Conservation (phyloP, 2,113 vertebrate genomes). For the Platysternon megacephalum region DNA sequence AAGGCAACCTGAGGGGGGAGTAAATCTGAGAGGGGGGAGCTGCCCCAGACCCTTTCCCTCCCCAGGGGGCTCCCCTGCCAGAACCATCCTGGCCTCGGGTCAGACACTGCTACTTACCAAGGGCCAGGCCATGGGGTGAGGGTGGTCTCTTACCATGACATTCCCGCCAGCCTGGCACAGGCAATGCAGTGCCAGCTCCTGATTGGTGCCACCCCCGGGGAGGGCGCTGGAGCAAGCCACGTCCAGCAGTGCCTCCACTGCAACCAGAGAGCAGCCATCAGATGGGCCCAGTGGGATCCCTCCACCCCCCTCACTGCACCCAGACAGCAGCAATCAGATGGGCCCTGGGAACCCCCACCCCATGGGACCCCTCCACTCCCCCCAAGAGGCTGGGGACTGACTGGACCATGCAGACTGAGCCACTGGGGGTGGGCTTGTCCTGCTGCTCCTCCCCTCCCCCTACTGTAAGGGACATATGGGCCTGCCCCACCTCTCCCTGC, state of each 20-base stretch:
- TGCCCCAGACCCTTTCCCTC: background rate
- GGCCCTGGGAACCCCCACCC: background rate
- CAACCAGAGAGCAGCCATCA: background rate
- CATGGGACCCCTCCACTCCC: background rate
- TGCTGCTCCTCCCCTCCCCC: background rate
- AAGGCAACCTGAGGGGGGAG: background rate
- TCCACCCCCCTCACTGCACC: slow-evolving; percentile 30
- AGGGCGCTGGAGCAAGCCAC: slow-evolving; percentile 82
- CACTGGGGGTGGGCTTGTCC: background rate
- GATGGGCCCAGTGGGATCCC: background rate
- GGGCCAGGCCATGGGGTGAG: background rate
- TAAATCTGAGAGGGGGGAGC: background rate
- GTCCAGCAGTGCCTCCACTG: slow-evolving; percentile 81
- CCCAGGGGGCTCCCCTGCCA: background rate
- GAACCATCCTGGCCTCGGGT: background rate
- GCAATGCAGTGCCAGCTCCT: slow-evolving; percentile 82
- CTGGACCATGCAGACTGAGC: background rate
- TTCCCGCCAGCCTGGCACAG: slow-evolving; percentile 75
- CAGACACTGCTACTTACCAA: background rate
- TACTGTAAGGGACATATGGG: background rate
- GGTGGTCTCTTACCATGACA: slow-evolving; percentile 69
- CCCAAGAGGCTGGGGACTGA: background rate
- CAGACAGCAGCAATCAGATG: background rate
- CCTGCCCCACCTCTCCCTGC: background rate
- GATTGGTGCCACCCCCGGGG: slow-evolving; percentile 83